Evolutionary conservation across 2,113 vertebrate species (phyloP).

Genomic region (Phasianus colchicus): DNA sequence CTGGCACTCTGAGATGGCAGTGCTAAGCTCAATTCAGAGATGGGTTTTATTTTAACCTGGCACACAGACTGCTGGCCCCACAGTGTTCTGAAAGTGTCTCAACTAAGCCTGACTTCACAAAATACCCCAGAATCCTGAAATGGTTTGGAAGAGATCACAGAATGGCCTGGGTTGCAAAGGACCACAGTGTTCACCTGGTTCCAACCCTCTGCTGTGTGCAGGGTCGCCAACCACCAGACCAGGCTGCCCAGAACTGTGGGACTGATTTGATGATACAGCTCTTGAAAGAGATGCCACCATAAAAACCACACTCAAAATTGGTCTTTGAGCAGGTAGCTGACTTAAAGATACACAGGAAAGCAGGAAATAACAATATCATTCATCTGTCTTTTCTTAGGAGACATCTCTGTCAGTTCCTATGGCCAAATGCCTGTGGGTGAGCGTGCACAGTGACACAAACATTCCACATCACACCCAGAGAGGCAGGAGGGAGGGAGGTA

Average conservation of each 20-base stretch:
- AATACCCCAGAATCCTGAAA: not conserved
- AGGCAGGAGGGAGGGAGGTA: not conserved
- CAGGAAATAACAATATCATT: not conserved
- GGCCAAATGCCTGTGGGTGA: not conserved
- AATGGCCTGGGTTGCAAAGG: not conserved
- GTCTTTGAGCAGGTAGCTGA: not conserved
- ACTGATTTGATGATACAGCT: not conserved
- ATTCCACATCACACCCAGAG: not conserved
- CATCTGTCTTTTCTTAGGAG: not conserved
- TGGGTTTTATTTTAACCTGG: not conserved
- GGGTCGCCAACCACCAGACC: no score
- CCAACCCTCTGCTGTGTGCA: no score
- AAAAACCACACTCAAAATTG: not conserved
- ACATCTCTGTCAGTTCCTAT: not conserved
- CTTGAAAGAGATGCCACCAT: rapidly evolving
- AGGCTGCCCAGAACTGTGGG: not conserved
- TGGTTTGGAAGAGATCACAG: no score
- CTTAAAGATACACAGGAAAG: not conserved
- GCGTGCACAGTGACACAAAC: not conserved
- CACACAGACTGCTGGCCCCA: not conserved
- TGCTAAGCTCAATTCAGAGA: not conserved
- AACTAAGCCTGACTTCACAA: not conserved
- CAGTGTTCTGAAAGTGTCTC: not conserved
- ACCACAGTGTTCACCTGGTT: no score
- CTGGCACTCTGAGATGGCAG: not conserved